phyloP scores from a whole-genome alignment of 1,140 invertebrate species.

The Drosophila ironensis region DNA sequence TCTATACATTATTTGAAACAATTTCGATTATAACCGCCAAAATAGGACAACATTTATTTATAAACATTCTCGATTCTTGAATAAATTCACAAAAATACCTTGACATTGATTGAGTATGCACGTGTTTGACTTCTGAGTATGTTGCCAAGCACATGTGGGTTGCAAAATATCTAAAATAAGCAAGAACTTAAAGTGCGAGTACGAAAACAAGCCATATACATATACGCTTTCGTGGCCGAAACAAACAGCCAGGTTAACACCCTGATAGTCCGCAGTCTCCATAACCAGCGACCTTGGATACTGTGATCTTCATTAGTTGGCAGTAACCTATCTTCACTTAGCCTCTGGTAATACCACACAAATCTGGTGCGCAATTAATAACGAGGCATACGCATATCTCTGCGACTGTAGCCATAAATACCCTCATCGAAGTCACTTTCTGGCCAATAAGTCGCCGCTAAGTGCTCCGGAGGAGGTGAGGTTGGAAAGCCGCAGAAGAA shows the following conservation, averaged over 20 bases:
- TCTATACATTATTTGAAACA: too few relatives aligned
- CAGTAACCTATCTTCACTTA: slow-evolving; percentile 33
- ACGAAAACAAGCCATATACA: background rate
- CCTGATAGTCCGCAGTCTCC: background rate
- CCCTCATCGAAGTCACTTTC: slow-evolving; percentile 35
- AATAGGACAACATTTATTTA: too few relatives aligned
- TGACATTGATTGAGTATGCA: background rate
- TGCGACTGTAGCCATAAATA: slow-evolving; percentile 35
- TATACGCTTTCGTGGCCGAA: too few relatives aligned
- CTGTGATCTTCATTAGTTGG: slow-evolving; percentile 5
- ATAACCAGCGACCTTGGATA: slow-evolving; percentile 1
- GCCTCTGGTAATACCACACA: slow-evolving; percentile 55
- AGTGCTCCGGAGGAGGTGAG: slow-evolving; percentile 41
- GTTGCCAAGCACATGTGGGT: background rate
- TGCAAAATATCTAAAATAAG: background rate
- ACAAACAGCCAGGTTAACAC: background rate
- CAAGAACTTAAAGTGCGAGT: too few relatives aligned
- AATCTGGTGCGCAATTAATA: slow-evolving; percentile 67
- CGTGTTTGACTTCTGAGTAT: background rate
- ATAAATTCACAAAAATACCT: too few relatives aligned
- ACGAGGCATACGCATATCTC: slow-evolving; percentile 17
- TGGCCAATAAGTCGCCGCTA: slow-evolving; percentile 69
- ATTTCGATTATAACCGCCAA: too few relatives aligned
- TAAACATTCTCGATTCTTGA: too few relatives aligned
- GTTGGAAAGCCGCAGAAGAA: background rate